Evolutionary conservation across 1,140 invertebrate genomes (phyloP).

Genomic region (Araneus ventricosus): DNA sequence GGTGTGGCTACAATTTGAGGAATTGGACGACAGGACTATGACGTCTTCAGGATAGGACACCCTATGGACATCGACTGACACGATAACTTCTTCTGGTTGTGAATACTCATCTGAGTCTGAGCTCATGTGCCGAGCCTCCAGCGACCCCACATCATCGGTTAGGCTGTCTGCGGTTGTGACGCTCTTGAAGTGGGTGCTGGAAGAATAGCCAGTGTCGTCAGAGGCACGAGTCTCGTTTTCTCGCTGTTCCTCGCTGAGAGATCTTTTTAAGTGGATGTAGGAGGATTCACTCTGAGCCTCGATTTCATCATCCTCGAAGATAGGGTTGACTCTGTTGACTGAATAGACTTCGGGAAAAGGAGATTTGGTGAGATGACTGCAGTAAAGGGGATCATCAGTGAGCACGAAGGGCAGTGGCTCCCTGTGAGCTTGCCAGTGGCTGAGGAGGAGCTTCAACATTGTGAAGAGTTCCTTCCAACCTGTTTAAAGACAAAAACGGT

Average conservation of each 20-base stretch:
- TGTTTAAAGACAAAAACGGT: not conserved
- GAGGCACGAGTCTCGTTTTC: slow-evolving; percentile 62
- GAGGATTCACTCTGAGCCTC: not conserved
- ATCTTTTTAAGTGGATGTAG: slow-evolving; percentile 30
- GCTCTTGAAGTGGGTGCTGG: slow-evolving; percentile 52
- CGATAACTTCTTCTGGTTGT: slow-evolving; percentile 65
- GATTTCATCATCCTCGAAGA: slow-evolving; percentile 69
- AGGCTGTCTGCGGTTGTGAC: slow-evolving; percentile 55
- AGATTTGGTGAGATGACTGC: slow-evolving; percentile 65
- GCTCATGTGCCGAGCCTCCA: slow-evolving; percentile 69
- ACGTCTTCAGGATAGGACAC: slow-evolving; percentile 69
- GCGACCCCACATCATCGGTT: slow-evolving; percentile 63
- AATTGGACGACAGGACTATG: slow-evolving; percentile 23
- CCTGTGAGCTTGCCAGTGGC: slow-evolving; percentile 68
- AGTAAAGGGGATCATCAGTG: slow-evolving; percentile 73
- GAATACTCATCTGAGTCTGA: slow-evolving; percentile 62
- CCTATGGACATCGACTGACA: slow-evolving; percentile 69
- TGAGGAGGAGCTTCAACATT: slow-evolving; percentile 71
- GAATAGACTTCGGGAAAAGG: slow-evolving; percentile 68
- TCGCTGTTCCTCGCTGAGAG: slow-evolving; percentile 50
- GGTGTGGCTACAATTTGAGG: slow-evolving; percentile 14
- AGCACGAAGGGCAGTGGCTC: slow-evolving; percentile 62
- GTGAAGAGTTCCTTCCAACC: not conserved
- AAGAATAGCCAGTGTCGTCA: slow-evolving; percentile 68
- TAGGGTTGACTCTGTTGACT: slow-evolving; percentile 72